phyloP scores from a whole-genome alignment of 1,140 invertebrate species.

The Pseudomyrmex gracilis region DNA sequence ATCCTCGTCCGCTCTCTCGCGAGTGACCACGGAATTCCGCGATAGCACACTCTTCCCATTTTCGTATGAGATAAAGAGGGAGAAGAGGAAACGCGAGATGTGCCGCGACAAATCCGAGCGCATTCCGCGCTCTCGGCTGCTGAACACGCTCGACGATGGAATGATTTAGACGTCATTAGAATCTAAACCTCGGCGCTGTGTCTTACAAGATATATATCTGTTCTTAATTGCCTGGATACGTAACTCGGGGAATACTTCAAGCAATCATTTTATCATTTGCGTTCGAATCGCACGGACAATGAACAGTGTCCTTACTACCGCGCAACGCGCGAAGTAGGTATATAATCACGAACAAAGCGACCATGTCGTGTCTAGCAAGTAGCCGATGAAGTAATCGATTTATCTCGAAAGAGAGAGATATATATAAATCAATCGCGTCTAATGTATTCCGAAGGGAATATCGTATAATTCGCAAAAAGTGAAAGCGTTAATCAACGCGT shows the following conservation, averaged over 20 bases:
- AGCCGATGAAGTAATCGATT: slow-evolving; percentile 6
- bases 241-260: background rate
- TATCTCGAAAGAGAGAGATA: background rate
- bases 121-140: background rate
- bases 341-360: background rate
- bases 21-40: slow-evolving; percentile 18
- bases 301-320: background rate
- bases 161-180: slow-evolving; percentile 29
- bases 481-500: background rate
- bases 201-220: background rate
- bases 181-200: background rate
- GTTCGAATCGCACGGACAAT: background rate
- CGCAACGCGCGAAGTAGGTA: background rate
- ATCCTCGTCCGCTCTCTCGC: slow-evolving; percentile 53
- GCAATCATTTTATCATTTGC: background rate
- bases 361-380: background rate
- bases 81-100: slow-evolving; percentile 1
- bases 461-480: background rate
- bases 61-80: background rate
- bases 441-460: background rate
- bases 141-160: slow-evolving; percentile 6
- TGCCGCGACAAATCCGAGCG: background rate
- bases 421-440: background rate
- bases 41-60: slow-evolving; percentile 24
- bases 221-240: slow-evolving; percentile 7